Evolutionary conservation across 2,113 vertebrate species (phyloP), one percentile per base, ranked within the genome.

Genomic region (Cercocebus atys): DNA sequence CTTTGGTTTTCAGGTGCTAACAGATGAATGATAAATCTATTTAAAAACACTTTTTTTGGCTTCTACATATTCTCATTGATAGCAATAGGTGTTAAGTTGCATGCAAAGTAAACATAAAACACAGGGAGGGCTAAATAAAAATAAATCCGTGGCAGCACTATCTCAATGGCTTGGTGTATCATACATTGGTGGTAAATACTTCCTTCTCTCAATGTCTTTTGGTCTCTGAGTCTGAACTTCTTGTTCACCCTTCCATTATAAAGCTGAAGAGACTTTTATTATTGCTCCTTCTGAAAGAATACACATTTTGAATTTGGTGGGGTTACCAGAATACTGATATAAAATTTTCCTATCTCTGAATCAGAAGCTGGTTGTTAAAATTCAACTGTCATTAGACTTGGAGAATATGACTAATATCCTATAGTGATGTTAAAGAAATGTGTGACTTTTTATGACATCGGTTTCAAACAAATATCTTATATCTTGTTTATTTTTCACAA

Each of bases 11-110:
- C 25, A 92, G n/a, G 59, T 72, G 8, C 23, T 95, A 79, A 78
- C 59, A 94, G 92, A 95, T 75, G 79, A 93, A 95, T 78, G 50
- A 88, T 82, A 94, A 88, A 75, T 93, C 59, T 96, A 83, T 93
- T 97, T 93, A 73, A 95, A 96, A 90, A 27, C 88, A 92, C 17
- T 93, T 93, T n/a, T 68, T 78, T 96, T 86, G 40, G 4, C 43
- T 86, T 95, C 45, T 43, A 70, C 43, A 66, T 47, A 13, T 43
- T 55, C 23, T 25, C 59, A 25, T 6, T 93, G 59, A 47, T 88
- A 95, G 30, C 45, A 83, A 32, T 61, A 61, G 70, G 43, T 40
- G 52, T 90, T 95, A 78, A 88, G n/a, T 55, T n/a, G 68, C 66
- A 50, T 57, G 43, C 12, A 73, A 47, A 82, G 7, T 72, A 40